Base-by-base conservation (phyloP, 2,888 invertebrate species). In the Criorhina ranunculi region DNA sequence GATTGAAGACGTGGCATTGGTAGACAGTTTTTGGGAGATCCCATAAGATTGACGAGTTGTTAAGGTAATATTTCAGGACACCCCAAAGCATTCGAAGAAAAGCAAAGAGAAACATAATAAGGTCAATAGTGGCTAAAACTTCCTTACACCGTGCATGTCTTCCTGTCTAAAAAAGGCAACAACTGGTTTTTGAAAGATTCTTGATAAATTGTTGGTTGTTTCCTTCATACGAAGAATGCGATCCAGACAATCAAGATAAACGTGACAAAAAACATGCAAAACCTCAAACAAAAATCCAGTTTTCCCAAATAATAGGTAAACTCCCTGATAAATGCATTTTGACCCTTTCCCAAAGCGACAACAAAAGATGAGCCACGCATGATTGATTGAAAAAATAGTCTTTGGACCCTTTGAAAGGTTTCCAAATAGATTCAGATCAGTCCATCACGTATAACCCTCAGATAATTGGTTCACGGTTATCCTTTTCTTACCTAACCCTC, bases 341-440 rank as follows among this genome's bases (percentile, higher is more conserved):
- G 69, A 73, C 53, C 83, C 67, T 35, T 67, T 57, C 31, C 49
- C 17, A 24, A 67, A 9, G 19, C 15, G 24, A 12, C 55, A 73
- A 83, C 79, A 83, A 83, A 73, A 64, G 83, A 73, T 51, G 62
- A 67, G 49, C 53, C 60, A 79, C 79, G 62, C 79, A 83, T 83
- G 83, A 83, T 73, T 73, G 73, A 83, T 83, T 73, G 57, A 67
- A 62, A 59, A 79, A 75, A 55, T 60, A 31, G 55, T 24, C 24
- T 19, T 19, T 29, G 35, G 62, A 51, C 31, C 35, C 37, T 72
- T 37, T 35, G 59, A 70, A 77, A 66, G 70, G n/a, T 59, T 59
- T 53, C 35, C 46, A 53, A 73, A 29, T 60, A 70, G 12, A 72
- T 73, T 67, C 67, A 72, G 29, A 73, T 59, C 51, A 55, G 59